Evolutionary conservation across 2,113 vertebrate genomes (phyloP).

Genomic region (Centropus bengalensis): DNA sequence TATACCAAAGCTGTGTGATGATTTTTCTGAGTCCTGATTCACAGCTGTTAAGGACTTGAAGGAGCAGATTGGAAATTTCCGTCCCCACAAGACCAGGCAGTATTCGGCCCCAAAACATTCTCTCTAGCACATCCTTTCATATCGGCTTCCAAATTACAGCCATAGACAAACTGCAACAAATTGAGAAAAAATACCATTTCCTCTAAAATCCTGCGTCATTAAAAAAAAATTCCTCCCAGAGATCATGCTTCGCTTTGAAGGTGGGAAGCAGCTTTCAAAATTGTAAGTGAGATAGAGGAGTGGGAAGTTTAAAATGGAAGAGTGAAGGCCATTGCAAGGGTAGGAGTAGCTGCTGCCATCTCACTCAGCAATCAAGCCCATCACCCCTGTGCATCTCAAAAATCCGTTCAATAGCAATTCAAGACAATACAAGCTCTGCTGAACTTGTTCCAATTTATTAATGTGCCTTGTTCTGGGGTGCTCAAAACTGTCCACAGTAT

Average conservation of each 20-base stretch:
- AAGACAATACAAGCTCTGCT: not conserved
- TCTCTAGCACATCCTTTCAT: not conserved
- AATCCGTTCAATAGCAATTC: not conserved
- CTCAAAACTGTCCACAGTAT: not conserved
- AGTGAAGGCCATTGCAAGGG: not conserved
- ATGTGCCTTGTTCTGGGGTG: not conserved
- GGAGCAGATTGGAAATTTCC: not conserved
- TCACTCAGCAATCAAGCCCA: not conserved
- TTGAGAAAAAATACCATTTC: not conserved
- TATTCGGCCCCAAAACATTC: not conserved
- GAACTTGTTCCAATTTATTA: not conserved
- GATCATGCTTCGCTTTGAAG: not conserved
- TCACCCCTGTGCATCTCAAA: not conserved
- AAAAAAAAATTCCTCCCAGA: not conserved
- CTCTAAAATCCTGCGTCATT: not conserved
- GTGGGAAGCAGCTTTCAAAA: not conserved
- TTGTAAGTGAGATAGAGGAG: not conserved
- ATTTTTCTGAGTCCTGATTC: not conserved
- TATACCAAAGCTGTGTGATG: not conserved
- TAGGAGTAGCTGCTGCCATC: not conserved
- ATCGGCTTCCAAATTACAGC: not conserved
- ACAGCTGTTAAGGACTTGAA: not conserved
- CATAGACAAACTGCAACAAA: not conserved
- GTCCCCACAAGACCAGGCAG: not conserved
- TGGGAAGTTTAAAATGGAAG: not conserved